Evolutionary conservation across 1,140 invertebrate species (phyloP).

Genomic region (Lysiphlebus fabarum): DNA sequence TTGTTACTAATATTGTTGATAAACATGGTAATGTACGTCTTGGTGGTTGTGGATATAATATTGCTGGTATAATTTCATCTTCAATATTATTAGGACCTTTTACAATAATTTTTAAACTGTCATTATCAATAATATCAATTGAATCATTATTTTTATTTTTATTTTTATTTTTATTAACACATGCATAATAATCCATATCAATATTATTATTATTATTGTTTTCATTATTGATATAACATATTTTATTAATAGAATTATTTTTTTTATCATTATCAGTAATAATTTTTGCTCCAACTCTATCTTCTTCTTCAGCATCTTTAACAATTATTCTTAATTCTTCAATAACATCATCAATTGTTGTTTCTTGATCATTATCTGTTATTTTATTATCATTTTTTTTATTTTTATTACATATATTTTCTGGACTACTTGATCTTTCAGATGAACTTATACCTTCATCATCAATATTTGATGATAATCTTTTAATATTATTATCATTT

Average conservation of each 20-base stretch:
- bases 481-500: constrained; percentile 16
- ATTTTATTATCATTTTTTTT: constrained; percentile 31
- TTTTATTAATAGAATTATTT: background rate
- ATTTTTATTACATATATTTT: constrained; percentile 43
- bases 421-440: constrained; percentile 71
- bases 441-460: constrained; percentile 84
- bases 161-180: background rate
- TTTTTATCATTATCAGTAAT: constrained; percentile 6
- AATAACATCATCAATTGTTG: constrained; percentile 83
- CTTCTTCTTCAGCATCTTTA: constrained; percentile 75
- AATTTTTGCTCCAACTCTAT: constrained; percentile 17
- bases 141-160: background rate
- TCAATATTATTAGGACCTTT: constrained; percentile 53
- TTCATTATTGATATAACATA: constrained; percentile 7
- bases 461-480: constrained; percentile 69
- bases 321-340: constrained; percentile 81
- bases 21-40: constrained; percentile 49
- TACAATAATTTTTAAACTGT: constrained; percentile 50
- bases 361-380: constrained; percentile 70
- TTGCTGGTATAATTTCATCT: constrained; percentile 61
- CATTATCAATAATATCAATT: constrained; percentile 28
- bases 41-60: constrained; percentile 63
- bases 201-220: constrained; percentile 8
- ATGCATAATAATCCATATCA: background rate
- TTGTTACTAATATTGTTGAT: constrained; percentile 40